phyloP scores from a whole-genome alignment of 2,888 invertebrate genomes.

The Meteorus cinctellus region DNA sequence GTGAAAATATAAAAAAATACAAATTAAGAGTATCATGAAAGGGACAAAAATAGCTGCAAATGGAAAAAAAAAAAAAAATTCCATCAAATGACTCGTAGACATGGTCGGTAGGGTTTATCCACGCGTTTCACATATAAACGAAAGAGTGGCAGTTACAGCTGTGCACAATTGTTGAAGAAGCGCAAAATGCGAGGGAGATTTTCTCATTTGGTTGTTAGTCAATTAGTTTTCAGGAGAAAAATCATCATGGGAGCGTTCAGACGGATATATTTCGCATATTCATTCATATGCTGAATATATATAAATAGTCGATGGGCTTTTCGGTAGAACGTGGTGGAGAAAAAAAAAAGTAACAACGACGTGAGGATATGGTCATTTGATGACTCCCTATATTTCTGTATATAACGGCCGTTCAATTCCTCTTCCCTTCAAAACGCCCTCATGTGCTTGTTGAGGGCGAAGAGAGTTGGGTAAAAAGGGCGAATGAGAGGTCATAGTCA shows the following conservation, averaged over 20 bases:
- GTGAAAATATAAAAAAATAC: not conserved
- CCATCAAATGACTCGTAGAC: slow-evolving; percentile 15
- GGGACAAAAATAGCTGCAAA: not conserved
- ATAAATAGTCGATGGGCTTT: slow-evolving; percentile 15
- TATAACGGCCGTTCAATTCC: slow-evolving; percentile 4
- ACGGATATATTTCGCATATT: slow-evolving; percentile 30
- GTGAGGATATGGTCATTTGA: slow-evolving; percentile 67
- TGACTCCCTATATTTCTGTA: slow-evolving; percentile 62
- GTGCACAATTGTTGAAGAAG: slow-evolving; percentile 40
- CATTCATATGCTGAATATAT: not conserved
- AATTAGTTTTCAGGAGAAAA: slow-evolving; percentile 73
- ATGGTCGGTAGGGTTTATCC: slow-evolving; percentile 40
- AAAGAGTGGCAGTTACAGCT: slow-evolving; percentile 45
- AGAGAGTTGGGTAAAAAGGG: slow-evolving; percentile 34
- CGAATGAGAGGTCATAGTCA: slow-evolving; percentile 62
- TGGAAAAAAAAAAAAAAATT: slow-evolving; percentile 42
- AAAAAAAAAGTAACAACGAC: not conserved
- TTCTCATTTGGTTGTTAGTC: slow-evolving; percentile 72
- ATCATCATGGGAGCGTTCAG: slow-evolving; percentile 68
- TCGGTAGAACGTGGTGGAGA: slow-evolving; percentile 43
- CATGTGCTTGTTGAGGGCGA: slow-evolving; percentile 17
- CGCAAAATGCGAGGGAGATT: slow-evolving; percentile 46
- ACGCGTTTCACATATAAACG: slow-evolving; percentile 46
- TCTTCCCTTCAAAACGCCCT: slow-evolving; percentile 25
- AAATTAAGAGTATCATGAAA: slow-evolving; percentile 13